Percentiles rank a stretch among this genome's conserved stretches.
These are phyloP conservation scores for Heteromurus nitidus DNA, from an alignment of 2,888 invertebrate genomes.

Conservation along the genomic window DNA sequence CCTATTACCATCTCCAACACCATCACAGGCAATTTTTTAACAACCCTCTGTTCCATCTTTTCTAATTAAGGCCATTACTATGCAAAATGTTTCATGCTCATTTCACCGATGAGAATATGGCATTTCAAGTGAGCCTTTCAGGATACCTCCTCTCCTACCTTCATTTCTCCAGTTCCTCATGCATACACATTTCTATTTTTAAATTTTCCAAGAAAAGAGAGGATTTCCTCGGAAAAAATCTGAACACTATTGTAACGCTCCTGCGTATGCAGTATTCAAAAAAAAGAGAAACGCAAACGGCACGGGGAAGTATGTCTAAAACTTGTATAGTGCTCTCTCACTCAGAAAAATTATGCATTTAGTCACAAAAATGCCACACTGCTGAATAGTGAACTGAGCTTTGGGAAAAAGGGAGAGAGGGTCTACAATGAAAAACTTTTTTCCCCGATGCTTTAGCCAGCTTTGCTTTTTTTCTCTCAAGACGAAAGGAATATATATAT, in stretches of 20 bases:
- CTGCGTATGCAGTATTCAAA: too few species aligned
- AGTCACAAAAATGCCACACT: constrained; percentile 1
- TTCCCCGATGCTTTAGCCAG: constrained; percentile 18
- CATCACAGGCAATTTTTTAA: too few species aligned
- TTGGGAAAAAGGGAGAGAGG: not conserved
- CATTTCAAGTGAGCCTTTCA: constrained; percentile 13
- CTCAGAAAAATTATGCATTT: constrained; percentile 48
- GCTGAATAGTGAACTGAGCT: not conserved
- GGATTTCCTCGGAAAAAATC: not conserved
- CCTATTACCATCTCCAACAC: too few species aligned
- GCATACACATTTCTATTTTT: not conserved
- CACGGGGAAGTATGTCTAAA: constrained; percentile 14
- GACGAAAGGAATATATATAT: constrained; percentile 8
- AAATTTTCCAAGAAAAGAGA: constrained; percentile 20
- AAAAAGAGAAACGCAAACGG: not conserved
- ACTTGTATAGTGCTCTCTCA: constrained; percentile 32
- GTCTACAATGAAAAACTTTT: constrained; percentile 45
- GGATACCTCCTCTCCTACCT: constrained; percentile 3
- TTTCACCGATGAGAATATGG: constrained; percentile 49
- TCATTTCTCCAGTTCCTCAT: not conserved
- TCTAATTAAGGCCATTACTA: constrained; percentile 71
- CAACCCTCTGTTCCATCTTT: constrained; percentile 39
- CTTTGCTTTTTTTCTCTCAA: constrained; percentile 24
- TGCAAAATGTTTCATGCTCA: constrained; percentile 70
- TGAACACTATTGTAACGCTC: not conserved